Conservation (phyloP, 2,113 vertebrate species). For the Tragelaphus buxtoni region DNA sequence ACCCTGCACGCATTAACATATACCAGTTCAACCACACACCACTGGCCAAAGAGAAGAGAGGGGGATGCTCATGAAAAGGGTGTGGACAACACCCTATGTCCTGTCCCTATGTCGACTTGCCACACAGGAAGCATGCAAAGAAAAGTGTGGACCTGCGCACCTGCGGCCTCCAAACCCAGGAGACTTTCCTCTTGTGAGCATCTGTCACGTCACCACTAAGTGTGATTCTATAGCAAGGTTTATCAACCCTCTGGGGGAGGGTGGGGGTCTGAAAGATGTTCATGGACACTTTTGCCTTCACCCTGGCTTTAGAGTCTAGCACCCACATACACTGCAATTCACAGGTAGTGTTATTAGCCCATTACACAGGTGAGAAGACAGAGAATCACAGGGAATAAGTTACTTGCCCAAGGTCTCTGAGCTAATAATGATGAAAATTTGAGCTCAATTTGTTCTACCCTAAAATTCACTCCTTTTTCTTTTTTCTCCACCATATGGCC, state of each 20-base stretch:
- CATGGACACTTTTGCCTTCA: neutral
- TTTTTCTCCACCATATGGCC: neutral
- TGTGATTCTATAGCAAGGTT: neutral
- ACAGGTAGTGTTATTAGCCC: rapidly evolving
- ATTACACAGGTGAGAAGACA: neutral
- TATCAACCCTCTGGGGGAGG: neutral
- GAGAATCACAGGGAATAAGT: neutral
- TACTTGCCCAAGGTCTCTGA: neutral
- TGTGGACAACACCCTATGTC: neutral
- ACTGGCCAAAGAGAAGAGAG: neutral
- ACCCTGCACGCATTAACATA: neutral
- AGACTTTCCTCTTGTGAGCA: neutral
- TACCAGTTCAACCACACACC: neutral
- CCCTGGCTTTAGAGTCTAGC: neutral
- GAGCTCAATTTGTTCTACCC: neutral
- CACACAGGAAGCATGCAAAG: neutral
- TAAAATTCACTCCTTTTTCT: neutral
- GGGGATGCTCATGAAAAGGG: neutral
- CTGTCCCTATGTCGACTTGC: neutral
- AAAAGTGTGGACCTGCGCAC: neutral
- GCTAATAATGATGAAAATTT: neutral
- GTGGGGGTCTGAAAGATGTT: neutral
- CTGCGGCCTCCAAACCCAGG: rapidly evolving
- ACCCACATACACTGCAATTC: rapidly evolving
- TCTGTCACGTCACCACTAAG: neutral